These are phyloP conservation scores for Atopsyche davidsoni DNA, from an alignment of 1,140 invertebrate species.

Conservation along the genomic window DNA sequence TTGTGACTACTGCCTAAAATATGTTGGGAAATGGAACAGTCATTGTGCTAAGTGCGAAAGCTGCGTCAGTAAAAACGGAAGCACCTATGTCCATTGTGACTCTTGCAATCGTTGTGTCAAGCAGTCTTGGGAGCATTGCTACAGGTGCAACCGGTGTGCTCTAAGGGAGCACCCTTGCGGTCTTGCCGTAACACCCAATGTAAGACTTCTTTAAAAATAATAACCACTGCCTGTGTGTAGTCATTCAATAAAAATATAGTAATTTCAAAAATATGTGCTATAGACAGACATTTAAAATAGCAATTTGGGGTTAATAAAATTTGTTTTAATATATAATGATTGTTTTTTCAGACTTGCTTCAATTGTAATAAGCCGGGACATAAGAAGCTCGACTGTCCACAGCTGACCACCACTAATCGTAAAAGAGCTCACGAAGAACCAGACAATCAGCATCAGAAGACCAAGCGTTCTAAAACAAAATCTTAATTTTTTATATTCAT, in stretches of 20 bases:
- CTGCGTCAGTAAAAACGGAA: constrained; percentile 79
- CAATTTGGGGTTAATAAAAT: background rate
- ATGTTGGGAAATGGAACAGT: constrained; percentile 62
- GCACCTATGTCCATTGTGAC: constrained; percentile 70
- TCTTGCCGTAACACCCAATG: constrained; percentile 18
- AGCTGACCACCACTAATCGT: constrained; percentile 14
- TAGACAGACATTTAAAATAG: background rate
- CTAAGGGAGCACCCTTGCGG: constrained; percentile 57
- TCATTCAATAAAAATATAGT: background rate
- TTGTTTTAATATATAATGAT: constrained; percentile 8
- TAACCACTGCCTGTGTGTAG: background rate
- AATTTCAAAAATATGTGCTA: background rate
- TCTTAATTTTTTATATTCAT: background rate
- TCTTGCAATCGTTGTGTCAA: constrained; percentile 76
- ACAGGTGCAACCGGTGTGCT: constrained; percentile 60
- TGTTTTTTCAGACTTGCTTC: constrained; percentile 43
- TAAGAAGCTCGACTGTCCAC: constrained; percentile 39
- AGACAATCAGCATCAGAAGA: background rate
- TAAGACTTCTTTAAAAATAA: background rate
- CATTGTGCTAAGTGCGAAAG: constrained; percentile 68
- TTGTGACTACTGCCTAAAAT: constrained; percentile 65
- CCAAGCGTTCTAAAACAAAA: background rate
- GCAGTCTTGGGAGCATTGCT: constrained; percentile 74
- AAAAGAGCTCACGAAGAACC: background rate
- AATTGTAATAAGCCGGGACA: constrained; percentile 43